Percentiles rank a stretch among this genome's conserved stretches.
phyloP scores from a whole-genome alignment of 1,140 invertebrate genomes.

The fruit fly (Drosophila melanogaster) region Release_6_plus_ISO1_MT NT_037436.4:14884501-14885000 shows the following conservation, averaged over 20 bases:
- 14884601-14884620: conserved; percentile 59
- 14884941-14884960: conserved; percentile 64
- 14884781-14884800: conserved; percentile 63
- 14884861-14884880: conserved; percentile 43
- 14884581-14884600: conserved; percentile 49
- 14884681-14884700: background rate
- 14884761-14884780: conserved; percentile 70
- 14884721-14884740: conserved; percentile 55
- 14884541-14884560: conserved; percentile 48
- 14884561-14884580: conserved; percentile 50
- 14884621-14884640: conserved; percentile 58
- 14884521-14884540: conserved; percentile 49
- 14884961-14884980: conserved; percentile 62
- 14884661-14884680: conserved; percentile 16
- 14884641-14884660: conserved; percentile 55
- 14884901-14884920: conserved; percentile 38
- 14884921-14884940: conserved; percentile 54
- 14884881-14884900: conserved; percentile 20
- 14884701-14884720: conserved; percentile 11
- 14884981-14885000: conserved; percentile 78
- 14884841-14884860: conserved; percentile 27
- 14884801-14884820: conserved; percentile 28
- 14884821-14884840: conserved; percentile 20
- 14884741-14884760: conserved; percentile 74
- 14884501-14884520: conserved; percentile 46